Evolutionary conservation across 2,888 invertebrate genomes (phyloP).

Genomic region (Catocala nupta): DNA sequence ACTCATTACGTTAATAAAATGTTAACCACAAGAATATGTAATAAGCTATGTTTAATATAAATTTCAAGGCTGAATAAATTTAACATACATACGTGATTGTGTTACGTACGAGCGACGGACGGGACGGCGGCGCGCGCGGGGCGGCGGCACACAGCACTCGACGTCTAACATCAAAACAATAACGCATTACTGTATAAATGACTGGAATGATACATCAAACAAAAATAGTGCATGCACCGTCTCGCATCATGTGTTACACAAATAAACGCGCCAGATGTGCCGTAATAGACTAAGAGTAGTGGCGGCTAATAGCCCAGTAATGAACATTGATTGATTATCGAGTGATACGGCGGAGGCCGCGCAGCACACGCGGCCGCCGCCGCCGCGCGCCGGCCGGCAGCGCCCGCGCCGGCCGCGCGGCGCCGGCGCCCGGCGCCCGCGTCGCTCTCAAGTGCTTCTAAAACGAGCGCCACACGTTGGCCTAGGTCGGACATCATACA

Average conservation of each 20-base stretch:
- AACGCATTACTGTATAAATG: constrained; percentile 44
- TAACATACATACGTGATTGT: neutral
- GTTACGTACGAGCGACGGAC: neutral
- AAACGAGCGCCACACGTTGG: constrained; percentile 56
- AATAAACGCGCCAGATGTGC: constrained; percentile 36
- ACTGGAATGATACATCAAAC: constrained; percentile 44
- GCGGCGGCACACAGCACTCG: constrained; percentile 1
- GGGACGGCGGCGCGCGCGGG: neutral
- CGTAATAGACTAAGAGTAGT: constrained; percentile 13
- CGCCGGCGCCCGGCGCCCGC: constrained; percentile 37
- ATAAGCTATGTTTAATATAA: too few relatives aligned
- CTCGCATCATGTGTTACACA: constrained; percentile 36
- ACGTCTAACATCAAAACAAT: constrained; percentile 41
- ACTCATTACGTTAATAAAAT: neutral
- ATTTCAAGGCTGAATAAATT: constrained; percentile 1
- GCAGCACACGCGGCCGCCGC: neutral
- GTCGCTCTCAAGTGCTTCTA: constrained; percentile 70
- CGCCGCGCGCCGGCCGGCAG: constrained; percentile 46
- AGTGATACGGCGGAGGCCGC: constrained; percentile 55
- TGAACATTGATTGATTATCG: constrained; percentile 76
- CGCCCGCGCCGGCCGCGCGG: constrained; percentile 17
- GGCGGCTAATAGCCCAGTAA: constrained; percentile 49
- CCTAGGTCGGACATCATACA: constrained; percentile 61
- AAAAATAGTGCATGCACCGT: constrained; percentile 42
- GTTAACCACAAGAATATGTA: too few relatives aligned